Percentiles rank a stretch among this genome's conserved stretches.
These are phyloP conservation scores for Halichoerus grypus DNA, from an alignment of 2,113 vertebrate genomes.

Conservation along the genomic window DNA sequence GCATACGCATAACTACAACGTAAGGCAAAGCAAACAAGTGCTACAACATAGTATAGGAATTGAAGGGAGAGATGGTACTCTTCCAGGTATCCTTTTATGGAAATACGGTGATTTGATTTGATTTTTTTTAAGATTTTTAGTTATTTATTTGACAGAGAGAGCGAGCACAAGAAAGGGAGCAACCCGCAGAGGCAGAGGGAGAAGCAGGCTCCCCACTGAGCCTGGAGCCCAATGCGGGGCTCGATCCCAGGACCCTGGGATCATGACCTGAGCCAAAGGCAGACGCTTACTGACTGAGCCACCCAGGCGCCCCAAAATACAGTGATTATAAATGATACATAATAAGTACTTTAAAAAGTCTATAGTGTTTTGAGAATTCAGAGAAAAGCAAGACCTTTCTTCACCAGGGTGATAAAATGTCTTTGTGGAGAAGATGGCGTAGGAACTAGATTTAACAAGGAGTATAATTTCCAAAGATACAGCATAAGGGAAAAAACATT, in stretches of 20 bases:
- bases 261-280: not conserved
- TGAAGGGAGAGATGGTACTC: not conserved
- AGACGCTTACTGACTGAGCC: not conserved
- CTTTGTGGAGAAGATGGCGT: not conserved
- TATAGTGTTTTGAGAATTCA: constrained; percentile 34
- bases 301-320: not conserved
- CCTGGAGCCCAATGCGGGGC: not conserved
- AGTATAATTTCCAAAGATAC: not conserved
- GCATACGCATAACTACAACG: not conserved
- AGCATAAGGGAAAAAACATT: not conserved
- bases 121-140: not conserved
- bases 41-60: not conserved
- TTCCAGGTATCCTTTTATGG: not conserved
- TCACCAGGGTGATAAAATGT: not conserved
- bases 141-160: not conserved
- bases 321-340: not conserved
- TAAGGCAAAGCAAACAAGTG: not conserved
- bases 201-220: not conserved
- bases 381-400: not conserved
- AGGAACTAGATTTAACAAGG: not conserved
- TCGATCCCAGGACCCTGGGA: not conserved
- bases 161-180: not conserved
- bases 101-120: not conserved
- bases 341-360: not conserved
- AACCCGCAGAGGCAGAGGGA: too few species aligned